These are phyloP conservation scores for Oreochromis niloticus DNA, from an alignment of 2,113 vertebrate genomes.

Conservation along the genomic window DNA sequence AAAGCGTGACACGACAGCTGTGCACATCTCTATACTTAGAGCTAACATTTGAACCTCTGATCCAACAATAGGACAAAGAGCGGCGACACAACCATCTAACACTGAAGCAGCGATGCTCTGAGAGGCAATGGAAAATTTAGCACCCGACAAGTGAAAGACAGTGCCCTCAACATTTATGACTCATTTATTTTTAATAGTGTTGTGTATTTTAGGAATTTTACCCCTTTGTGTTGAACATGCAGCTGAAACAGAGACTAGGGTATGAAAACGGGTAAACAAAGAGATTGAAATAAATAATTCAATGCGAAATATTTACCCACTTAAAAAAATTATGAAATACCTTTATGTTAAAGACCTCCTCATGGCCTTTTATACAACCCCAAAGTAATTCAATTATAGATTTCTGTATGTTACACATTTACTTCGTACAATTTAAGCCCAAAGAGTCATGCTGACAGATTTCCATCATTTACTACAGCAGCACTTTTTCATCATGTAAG, in stretches of 20 bases:
- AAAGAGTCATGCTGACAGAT: not conserved
- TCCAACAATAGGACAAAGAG: not conserved
- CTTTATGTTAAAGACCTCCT: not conserved
- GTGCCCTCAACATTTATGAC: not conserved
- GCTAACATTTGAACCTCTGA: not conserved
- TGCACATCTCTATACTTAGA: slow-evolving; percentile 29
- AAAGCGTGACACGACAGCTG: slow-evolving; percentile 34
- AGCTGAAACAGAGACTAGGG: not conserved
- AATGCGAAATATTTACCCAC: not conserved
- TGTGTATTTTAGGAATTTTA: not conserved
- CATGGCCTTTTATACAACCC: not conserved
- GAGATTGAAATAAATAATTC: not conserved
- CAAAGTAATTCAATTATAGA: not conserved
- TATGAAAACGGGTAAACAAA: not conserved
- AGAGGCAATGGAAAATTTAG: not conserved
- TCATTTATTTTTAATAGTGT: not conserved
- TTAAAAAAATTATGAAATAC: not conserved
- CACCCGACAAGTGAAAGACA: not conserved
- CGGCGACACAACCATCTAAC: not conserved
- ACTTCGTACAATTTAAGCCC: not conserved
- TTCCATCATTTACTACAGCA: not conserved
- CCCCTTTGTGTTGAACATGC: not conserved
- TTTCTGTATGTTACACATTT: not conserved
- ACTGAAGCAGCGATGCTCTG: not conserved
- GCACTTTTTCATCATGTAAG: not conserved